phyloP scores from a whole-genome alignment of 2,113 vertebrate species.

The Epinephelus lanceolatus region DNA sequence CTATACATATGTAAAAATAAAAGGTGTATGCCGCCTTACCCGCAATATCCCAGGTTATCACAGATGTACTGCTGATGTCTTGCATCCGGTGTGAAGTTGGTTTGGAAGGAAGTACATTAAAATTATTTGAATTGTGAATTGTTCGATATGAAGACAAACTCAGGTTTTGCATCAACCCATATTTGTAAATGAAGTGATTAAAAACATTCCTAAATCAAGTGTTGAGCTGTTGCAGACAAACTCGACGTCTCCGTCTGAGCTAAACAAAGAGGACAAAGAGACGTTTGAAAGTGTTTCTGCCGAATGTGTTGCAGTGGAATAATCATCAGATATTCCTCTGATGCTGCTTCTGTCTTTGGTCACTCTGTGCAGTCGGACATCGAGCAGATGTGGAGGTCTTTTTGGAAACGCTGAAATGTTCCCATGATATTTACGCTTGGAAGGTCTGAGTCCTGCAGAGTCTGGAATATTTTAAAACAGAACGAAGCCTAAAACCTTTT shows the following conservation, averaged over 20 bases:
- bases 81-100: too few species aligned
- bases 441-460: conserved; percentile 22
- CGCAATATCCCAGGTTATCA: too few species aligned
- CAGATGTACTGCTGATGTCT: too few species aligned
- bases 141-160: too few species aligned
- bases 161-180: too few species aligned
- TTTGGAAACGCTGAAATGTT: conserved; percentile 21
- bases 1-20: too few species aligned
- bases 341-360: conserved; percentile 26
- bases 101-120: too few species aligned
- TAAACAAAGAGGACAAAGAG: neutral
- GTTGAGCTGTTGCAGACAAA: neutral
- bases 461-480: conserved; percentile 41
- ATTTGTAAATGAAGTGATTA: too few species aligned
- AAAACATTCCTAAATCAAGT: neutral
- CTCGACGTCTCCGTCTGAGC: neutral
- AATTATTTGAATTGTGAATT: too few species aligned
- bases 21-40: too few species aligned
- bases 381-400: conserved; percentile 24
- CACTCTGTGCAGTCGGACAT: conserved; percentile 6
- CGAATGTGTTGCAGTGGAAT: conserved; percentile 3
- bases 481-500: neutral
- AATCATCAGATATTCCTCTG: conserved; percentile 21
- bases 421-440: conserved; percentile 27
- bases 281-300: neutral